Evolutionary conservation across 2,888 invertebrate genomes (phyloP), one percentile per base, ranked within the genome.

Genomic region (Platycheirus albimanus): DNA sequence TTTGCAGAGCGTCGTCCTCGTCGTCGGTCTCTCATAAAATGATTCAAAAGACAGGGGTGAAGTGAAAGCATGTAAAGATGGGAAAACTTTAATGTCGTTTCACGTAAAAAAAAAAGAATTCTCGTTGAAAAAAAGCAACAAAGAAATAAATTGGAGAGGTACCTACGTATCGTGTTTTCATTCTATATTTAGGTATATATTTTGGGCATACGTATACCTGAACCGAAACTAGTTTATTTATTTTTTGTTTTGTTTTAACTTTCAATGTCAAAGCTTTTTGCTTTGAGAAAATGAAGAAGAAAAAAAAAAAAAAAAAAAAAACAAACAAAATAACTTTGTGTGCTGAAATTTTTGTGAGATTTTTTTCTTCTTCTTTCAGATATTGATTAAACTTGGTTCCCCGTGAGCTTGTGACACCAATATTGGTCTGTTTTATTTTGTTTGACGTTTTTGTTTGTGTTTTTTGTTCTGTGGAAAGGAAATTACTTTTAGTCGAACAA

Each of bases 81-180:
- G 58, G 56, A 17, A 66, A 71, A 63, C 64, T n/a, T 64, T 56
- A 33, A 30, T 51, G 66, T 20, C 47, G 33, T 11, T 45, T 24
- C 15, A 66, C 24, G 2, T n/a, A 19, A n/a, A 54, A 3, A 51
- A 49, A 56, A 56, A 52, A 63, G 11, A 41, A 67, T 52, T 61
- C 43, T 28, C 28, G 15, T 43, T 56, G 6, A 24, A 24, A 24
- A 36, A 11, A 61, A 33, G 19, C 33, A 54, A 61, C 0, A n/a
- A 38, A 30, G 30, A 28, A 61, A 45, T 45, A 17, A 63, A 74
- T 74, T 79, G 72, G 41, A 38, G 67, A 74, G 67, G 72, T 78
- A 61, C 67, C 72, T 72, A 78, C 72, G 61, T 58, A 67, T 67
- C 74, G 63, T 79, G 67, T 49, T 58, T 70, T 36, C 15, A 20